Evolutionary conservation across 35 echinoderm and acorn worm genomes (phyloP), one percentile per base, ranked within the genome.

Genomic region (Apostichopus japonicus): DNA sequence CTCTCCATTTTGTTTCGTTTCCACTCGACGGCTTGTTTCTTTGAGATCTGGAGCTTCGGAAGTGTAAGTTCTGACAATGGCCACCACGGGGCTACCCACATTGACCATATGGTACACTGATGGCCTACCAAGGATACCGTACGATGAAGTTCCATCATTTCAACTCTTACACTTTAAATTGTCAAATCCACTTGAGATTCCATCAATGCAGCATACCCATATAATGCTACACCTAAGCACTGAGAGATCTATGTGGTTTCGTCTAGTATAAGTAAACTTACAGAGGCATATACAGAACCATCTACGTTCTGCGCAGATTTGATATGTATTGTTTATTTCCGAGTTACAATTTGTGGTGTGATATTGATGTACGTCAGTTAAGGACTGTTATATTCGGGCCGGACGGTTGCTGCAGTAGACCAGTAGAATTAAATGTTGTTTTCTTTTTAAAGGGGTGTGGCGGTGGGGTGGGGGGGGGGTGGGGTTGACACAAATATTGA

Each of bases 1-100:
- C 94, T 98, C 11, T 86, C 95, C 23, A 98, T 98, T 24, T 89
- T 96, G 24, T 98, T 98, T 91, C 93, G 97, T 10, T 98, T 98
- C 92, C 97, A 98, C 83, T 98, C 97, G 6, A 96, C 97, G 6
- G 95, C 95, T 24, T 96, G 94, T 59, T 98, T 98, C 93, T 98
- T 98, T 15, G 97, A 98, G 54, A 90, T 98, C 19, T 98, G 97
- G 97, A 98, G 94, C 56, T 94, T 93, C 54, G 86, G 92, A 10
- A 93, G 94, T 23, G 86, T 90, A 5, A 78, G 72, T 52, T 23
- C 71, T 23, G 90, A 91, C n/a, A 78, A 19, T 11, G 72, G 79
- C 53, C 8, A 15, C 7, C 3, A 22, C 9, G 52, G 54, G 8
- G 27, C 16, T 57, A 58, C 17, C 2, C 86, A 89, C 56, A 65